A percentile compares a stretch with the other conserved stretches of the same genome.
Evolutionary conservation across 2,888 invertebrate species (phyloP).

Genomic region (Elaeidobius kamerunicus): DNA sequence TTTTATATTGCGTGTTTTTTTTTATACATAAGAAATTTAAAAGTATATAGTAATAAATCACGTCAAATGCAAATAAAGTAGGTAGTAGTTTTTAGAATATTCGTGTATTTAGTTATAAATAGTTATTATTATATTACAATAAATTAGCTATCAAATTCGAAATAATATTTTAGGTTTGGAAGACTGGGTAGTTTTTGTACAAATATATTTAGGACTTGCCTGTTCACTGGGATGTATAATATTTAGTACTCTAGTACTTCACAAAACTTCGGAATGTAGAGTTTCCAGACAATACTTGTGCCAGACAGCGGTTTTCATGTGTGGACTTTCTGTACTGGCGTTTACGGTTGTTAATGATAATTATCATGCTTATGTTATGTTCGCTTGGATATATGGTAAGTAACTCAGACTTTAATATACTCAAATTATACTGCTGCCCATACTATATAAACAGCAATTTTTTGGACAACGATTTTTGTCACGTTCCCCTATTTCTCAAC

Average conservation of each 20-base stretch:
- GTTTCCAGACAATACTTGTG: constrained; percentile 83
- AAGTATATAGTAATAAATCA: no score
- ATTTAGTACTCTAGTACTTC: constrained; percentile 79
- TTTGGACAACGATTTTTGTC: no score
- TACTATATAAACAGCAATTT: no score
- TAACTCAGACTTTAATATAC: constrained; percentile 1
- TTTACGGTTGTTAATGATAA: constrained; percentile 74
- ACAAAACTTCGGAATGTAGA: constrained; percentile 78
- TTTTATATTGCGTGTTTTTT: no score
- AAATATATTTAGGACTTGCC: constrained; percentile 76
- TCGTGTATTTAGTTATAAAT: no score
- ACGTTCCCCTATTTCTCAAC: no score
- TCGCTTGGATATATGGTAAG: constrained; percentile 76
- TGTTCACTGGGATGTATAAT: constrained; percentile 80
- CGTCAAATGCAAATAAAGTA: no score
- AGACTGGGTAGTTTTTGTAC: constrained; percentile 50
- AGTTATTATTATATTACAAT: no score
- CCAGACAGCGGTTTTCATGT: constrained; percentile 76
- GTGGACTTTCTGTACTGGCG: constrained; percentile 72
- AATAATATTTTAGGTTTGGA: constrained; percentile 50
- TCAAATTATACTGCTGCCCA: no score
- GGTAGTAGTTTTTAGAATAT: no score
- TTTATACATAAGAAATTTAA: no score
- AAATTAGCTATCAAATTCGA: no score
- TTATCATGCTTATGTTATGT: constrained; percentile 74